Conservation (phyloP, 2,797 vertebrate species). For the Acipenser oxyrinchus region DNA sequence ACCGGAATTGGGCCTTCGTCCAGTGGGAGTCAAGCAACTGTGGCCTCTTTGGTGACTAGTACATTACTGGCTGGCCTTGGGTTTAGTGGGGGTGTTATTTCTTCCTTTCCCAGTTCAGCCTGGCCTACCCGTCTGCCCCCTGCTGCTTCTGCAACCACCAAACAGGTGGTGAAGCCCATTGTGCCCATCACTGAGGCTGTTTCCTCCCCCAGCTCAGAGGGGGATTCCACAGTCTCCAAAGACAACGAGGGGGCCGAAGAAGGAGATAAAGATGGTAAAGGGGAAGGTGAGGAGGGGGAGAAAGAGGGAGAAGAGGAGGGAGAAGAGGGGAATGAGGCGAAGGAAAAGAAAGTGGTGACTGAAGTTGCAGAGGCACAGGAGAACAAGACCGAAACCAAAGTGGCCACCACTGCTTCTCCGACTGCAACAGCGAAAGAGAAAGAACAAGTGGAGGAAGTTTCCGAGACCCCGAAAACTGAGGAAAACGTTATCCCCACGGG, state of each 20-base stretch:
- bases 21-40: slow-evolving; percentile 86
- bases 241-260: slow-evolving; percentile 62
- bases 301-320: slow-evolving; percentile 36
- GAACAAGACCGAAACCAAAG: slow-evolving; percentile 27
- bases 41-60: slow-evolving; percentile 90
- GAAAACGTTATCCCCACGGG: neutral
- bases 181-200: slow-evolving; percentile 60
- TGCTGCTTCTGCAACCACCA: slow-evolving; percentile 40
- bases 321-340: slow-evolving; percentile 38
- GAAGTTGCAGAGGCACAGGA: slow-evolving; percentile 18
- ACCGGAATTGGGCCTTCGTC: slow-evolving; percentile 90
- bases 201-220: slow-evolving; percentile 52
- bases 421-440: slow-evolving; percentile 56
- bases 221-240: slow-evolving; percentile 32
- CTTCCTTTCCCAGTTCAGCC: slow-evolving; percentile 85
- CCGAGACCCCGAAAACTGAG: slow-evolving; percentile 5
- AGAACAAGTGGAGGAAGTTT: slow-evolving; percentile 20
- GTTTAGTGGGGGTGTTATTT: slow-evolving; percentile 83
- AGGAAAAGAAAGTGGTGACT: slow-evolving; percentile 46
- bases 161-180: slow-evolving; percentile 47
- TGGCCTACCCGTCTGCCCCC: slow-evolving; percentile 76
- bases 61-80: slow-evolving; percentile 86
- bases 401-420: slow-evolving; percentile 26
- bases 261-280: slow-evolving; percentile 58
- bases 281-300: slow-evolving; percentile 54